These are phyloP conservation scores for Venturia canescens DNA, from an alignment of 1,140 invertebrate species.

Conservation along the genomic window DNA sequence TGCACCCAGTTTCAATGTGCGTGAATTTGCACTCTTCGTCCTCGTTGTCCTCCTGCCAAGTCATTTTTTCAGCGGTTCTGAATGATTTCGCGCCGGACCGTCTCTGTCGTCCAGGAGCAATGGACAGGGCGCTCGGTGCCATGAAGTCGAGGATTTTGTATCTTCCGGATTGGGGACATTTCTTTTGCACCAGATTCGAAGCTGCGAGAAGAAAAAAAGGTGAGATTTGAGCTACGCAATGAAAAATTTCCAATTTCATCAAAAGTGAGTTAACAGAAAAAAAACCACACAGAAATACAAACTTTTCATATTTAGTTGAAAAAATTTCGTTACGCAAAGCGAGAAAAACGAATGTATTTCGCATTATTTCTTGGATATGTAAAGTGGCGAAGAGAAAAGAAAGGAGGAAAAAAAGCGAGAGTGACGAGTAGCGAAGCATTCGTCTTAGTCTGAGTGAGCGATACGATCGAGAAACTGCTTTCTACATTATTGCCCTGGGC, in stretches of 20 bases:
- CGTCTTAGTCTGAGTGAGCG: constrained; percentile 48
- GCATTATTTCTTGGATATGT: no score
- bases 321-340: no score
- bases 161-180: constrained; percentile 76
- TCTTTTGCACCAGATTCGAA: constrained; percentile 71
- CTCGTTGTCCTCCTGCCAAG: constrained; percentile 62
- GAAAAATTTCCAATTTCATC: no score
- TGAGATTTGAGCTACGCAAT: no score
- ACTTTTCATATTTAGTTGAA: neutral
- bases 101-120: constrained; percentile 32
- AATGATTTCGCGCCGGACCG: constrained; percentile 42
- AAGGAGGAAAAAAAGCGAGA: constrained; percentile 22
- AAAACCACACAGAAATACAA: neutral
- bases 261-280: no score
- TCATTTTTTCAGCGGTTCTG: constrained; percentile 59
- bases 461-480: constrained; percentile 48
- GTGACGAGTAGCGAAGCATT: constrained; percentile 46
- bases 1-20: constrained; percentile 71
- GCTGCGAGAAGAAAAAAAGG: constrained; percentile 63
- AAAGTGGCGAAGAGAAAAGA: constrained; percentile 43
- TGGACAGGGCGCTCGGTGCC: constrained; percentile 52
- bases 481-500: constrained; percentile 51
- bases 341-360: no score
- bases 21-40: constrained; percentile 67
- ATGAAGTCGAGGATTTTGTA: constrained; percentile 67